Percentiles rank a stretch among this genome's conserved stretches.
Evolutionary conservation across 2,113 vertebrate species (phyloP).

Genomic region (Diadophis punctatus): DNA sequence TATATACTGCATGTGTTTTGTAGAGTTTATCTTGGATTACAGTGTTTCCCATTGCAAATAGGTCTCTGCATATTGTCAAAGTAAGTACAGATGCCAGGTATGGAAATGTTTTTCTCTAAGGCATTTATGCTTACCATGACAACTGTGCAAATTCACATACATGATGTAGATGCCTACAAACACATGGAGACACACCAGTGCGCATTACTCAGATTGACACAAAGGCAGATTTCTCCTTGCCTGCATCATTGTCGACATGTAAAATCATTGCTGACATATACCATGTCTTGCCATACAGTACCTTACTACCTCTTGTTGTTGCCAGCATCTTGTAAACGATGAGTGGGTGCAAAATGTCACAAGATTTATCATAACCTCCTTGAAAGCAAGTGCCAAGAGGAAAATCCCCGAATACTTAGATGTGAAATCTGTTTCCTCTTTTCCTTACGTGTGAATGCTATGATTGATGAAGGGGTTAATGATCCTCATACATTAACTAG

Average conservation of each 20-base stretch:
- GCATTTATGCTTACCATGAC: rapidly evolving
- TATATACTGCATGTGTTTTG: neutral
- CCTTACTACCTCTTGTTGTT: rapidly evolving
- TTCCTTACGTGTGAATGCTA: rapidly evolving
- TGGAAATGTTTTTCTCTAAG: neutral
- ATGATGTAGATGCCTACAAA: neutral
- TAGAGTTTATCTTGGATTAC: neutral
- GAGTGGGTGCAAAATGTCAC: neutral
- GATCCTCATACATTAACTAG: slow-evolving; percentile 30
- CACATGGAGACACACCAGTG: rapidly evolving
- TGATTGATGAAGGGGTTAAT: slow-evolving; percentile 33
- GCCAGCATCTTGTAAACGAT: neutral
- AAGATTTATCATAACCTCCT: neutral
- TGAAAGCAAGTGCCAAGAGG: neutral
- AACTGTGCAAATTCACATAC: rapidly evolving
- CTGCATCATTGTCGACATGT: neutral
- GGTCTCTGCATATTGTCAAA: neutral
- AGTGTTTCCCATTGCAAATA: neutral
- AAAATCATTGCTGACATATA: neutral
- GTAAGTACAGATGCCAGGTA: rapidly evolving
- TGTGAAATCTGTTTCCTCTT: neutral
- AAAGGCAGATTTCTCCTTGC: neutral
- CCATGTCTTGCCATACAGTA: neutral
- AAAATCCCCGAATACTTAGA: neutral
- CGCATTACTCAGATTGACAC: neutral